Evolutionary conservation across 2,888 invertebrate species (phyloP), one percentile per base, ranked within the genome.

Genomic region (Acrocyrtus sp.): DNA sequence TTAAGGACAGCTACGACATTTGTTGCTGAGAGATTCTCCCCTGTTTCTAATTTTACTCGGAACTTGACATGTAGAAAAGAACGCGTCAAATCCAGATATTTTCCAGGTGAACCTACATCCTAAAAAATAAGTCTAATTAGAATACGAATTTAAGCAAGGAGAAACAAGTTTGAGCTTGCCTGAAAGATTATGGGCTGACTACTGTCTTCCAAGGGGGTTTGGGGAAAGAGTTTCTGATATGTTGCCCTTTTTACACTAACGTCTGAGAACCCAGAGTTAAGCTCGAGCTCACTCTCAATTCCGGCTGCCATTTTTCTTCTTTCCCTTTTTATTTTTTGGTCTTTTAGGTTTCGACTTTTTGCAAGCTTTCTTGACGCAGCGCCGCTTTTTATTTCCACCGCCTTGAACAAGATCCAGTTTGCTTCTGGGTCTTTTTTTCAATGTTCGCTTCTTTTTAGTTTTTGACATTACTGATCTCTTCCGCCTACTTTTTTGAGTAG

Each of bases 21-120:
- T 10, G 24, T 19, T 1, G 17, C 39, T 24, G 34, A 21, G 1
- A 61, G 15, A 1, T 3, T 3, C 6, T 4, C 22, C 4, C 39
- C 61, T 17, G 17, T 17, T 17, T 12, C 5, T 10, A n/a, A 15
- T 48, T 61, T 48, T n/a, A 61, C 50, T 17, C 24, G 19, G 27
- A 61, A 61, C 24, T 45, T 61, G 8, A 61, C 6, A 26, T 51
- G 24, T n/a, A 61, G 34, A 43, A 39, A 61, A 2, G 61, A 61
- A 8, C 22, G 15, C 6, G 17, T 22, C 0, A 61, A 17, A 24
- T 62, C 62, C 5, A 24, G 29, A 24, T 62, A 62, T 8, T 34
- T 19, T 34, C 50, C 50, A 27, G 60, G 47, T 3, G 19, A 15
- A 15, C 45, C 12, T 10, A 22, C 3, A 2, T 15, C 27, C 56